These are phyloP conservation scores for Microctenopoma stevenorrisi DNA, from an alignment of 2,797 vertebrate species.

Conservation along the genomic window DNA sequence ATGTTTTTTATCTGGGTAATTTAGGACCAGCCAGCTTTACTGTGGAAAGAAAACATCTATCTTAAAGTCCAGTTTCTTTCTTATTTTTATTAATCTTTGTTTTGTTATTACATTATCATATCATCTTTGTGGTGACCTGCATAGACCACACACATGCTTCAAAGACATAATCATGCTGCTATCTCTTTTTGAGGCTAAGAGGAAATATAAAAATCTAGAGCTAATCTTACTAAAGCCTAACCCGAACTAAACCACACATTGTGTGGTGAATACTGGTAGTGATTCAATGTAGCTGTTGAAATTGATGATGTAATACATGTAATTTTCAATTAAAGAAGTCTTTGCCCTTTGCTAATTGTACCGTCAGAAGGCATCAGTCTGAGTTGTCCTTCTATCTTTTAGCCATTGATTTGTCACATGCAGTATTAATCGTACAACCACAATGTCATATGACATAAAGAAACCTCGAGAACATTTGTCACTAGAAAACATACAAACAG, in stretches of 20 bases:
- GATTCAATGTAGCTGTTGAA: too few relatives aligned
- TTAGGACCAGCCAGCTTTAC: background rate
- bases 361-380: background rate
- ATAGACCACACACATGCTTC: slow-evolving; percentile 1
- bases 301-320: background rate
- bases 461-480: background rate
- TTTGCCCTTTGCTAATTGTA: background rate
- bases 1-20: background rate
- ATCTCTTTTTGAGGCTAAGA: background rate
- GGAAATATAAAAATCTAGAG: background rate
- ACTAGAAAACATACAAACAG: background rate
- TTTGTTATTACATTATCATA: background rate
- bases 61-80: background rate
- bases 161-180: rapidly evolving
- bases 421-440: background rate
- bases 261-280: too few relatives aligned
- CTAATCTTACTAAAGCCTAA: too few relatives aligned
- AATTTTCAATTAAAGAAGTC: background rate
- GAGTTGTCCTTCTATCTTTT: background rate
- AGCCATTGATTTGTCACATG: background rate
- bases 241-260: too few relatives aligned
- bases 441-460: background rate
- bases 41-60: background rate
- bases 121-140: slow-evolving; percentile 16
- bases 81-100: background rate